Percentiles rank a stretch among this genome's conserved stretches.
phyloP scores from a whole-genome alignment of 2,797 vertebrate species.

The Coilia nasus region DNA sequence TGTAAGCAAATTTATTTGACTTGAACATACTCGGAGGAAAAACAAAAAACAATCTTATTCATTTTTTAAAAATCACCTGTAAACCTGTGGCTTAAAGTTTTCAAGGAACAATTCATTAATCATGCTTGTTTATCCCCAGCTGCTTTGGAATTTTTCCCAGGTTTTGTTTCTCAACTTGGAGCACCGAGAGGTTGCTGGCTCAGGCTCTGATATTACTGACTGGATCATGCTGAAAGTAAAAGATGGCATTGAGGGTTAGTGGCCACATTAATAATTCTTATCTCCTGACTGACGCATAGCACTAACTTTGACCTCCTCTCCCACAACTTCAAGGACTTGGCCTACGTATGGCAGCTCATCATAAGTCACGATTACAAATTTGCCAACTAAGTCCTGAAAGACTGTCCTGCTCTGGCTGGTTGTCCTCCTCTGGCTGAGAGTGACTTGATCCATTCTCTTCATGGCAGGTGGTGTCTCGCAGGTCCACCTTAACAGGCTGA shows the following conservation, averaged over 20 bases:
- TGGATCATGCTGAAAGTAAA: conserved; percentile 27
- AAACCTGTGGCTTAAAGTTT: too few relatives aligned
- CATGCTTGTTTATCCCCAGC: too few relatives aligned
- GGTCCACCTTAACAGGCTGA: not conserved
- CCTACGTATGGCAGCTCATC: not conserved
- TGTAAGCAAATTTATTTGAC: too few relatives aligned
- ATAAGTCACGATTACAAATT: not conserved
- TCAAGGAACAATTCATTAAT: too few relatives aligned
- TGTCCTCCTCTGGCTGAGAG: too few relatives aligned
- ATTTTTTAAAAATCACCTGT: too few relatives aligned
- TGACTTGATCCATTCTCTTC: not conserved
- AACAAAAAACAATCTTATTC: too few relatives aligned
- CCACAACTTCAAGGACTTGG: conserved; percentile 31
- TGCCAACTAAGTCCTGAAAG: not conserved
- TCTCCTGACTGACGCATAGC: conserved; percentile 29
- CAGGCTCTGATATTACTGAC: conserved; percentile 21
- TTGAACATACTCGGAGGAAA: too few relatives aligned
- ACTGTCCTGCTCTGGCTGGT: not conserved
- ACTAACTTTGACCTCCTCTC: conserved; percentile 26
- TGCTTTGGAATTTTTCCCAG: too few relatives aligned
- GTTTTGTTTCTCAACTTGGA: conserved; percentile 36
- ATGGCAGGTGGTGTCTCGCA: not conserved
- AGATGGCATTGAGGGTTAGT: conserved; percentile 26
- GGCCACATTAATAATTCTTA: conserved; percentile 31
- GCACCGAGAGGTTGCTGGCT: conserved; percentile 32